These are phyloP conservation scores for Sternotherus odoratus DNA, from an alignment of 2,797 vertebrate species.

Conservation along the genomic window DNA sequence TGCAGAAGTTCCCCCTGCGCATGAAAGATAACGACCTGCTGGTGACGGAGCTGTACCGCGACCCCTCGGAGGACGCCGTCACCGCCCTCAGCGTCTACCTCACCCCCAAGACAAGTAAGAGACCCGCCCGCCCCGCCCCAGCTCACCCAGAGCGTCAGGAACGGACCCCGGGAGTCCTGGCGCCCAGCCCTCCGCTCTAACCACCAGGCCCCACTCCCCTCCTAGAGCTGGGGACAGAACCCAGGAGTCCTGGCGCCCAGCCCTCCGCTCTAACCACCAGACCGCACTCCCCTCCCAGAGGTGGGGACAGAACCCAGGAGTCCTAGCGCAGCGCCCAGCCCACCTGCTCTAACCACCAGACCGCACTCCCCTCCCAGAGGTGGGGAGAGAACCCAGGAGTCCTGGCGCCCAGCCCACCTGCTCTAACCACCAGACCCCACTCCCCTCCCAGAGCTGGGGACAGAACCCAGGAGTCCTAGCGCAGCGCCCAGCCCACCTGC, in stretches of 20 bases:
- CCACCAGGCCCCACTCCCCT: too few species aligned
- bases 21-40: constrained; percentile 96
- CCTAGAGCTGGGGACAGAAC: too few species aligned
- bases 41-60: constrained; percentile 93
- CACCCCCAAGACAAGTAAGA: constrained; percentile 92
- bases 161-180: background rate
- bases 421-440: too few species aligned
- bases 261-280: background rate
- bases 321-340: too few species aligned
- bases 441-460: too few species aligned
- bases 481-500: too few species aligned
- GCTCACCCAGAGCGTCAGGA: too few species aligned
- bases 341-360: background rate
- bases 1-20: constrained; percentile 94
- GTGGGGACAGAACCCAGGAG: background rate
- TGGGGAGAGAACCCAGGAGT: too few species aligned
- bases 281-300: too few species aligned
- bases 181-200: background rate
- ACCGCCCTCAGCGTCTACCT: constrained; percentile 94
- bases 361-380: too few species aligned
- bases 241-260: background rate
- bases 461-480: too few species aligned
- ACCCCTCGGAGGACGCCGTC: constrained; percentile 91
- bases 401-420: background rate
- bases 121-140: fast-evolving